Base-by-base conservation (phyloP, 2,113 vertebrate genomes). In the Oreocharis arfaki region DNA sequence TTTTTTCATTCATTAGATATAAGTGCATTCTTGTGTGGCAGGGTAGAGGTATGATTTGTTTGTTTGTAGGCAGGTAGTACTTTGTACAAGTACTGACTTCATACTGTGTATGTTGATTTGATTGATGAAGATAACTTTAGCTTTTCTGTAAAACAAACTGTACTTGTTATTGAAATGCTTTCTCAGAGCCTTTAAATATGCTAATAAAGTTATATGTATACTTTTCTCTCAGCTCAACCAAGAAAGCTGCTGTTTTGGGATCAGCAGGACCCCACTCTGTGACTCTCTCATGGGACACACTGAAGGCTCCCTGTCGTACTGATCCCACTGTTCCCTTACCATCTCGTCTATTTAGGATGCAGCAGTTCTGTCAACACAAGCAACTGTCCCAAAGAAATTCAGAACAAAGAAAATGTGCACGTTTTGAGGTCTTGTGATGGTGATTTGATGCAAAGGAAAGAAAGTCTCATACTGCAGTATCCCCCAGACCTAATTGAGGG, bases 111-210 rank as follows among this genome's bases (percentile, higher is more conserved):
- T 42, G 56, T 52, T 85, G 74, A 84, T 82, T 84, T 95, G 86
- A 95, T 84, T 96, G 71, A 91, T 92, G 90, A 55, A 77, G 37
- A 52, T 68, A 78, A 88, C 91, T 91, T 88, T 35, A 70, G 19
- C 30, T 92, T 93, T 26, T 93, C 28, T 93, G 93, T 86, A 70
- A 91, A 95, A 60, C 16, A 55, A 89, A 87, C 8, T 26, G 12
- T 39, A 37, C 26, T 92, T 91, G 39, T 50, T 73, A 78, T n/a
- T 68, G 71, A 76, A 87, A 83, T 3, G 1, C n/a, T 84, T 93
- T 76, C 32, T 81, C n/a, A 33, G 55, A 78, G 27, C 21, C 39
- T 94, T 91, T 47, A 60, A 46, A 47, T 37, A 71, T n/a, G 14
- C 23, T 77, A 42, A 53, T 60, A 75, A 80, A 27, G 6, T 56